phyloP scores from a whole-genome alignment of 2,113 vertebrate genomes.

The Sylvietta virens region DNA sequence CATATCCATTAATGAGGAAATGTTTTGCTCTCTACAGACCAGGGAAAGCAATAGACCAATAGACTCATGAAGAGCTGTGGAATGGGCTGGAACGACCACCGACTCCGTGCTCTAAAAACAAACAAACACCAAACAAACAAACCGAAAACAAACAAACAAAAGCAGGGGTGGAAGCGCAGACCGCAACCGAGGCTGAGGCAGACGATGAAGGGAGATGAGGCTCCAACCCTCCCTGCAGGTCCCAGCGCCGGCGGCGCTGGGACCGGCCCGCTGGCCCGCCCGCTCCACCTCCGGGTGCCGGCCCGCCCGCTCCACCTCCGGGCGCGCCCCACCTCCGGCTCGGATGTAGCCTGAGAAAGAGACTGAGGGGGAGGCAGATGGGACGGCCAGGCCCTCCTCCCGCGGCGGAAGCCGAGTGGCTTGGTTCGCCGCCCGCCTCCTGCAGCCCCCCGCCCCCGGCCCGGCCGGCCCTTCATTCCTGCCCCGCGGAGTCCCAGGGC shows the following conservation, averaged over 20 bases:
- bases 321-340: not conserved
- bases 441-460: not conserved
- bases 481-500: not conserved
- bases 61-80: not conserved
- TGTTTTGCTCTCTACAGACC: not conserved
- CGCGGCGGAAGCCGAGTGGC: not conserved
- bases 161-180: not conserved
- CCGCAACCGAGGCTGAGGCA: no score
- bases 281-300: not conserved
- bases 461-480: no score
- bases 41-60: not conserved
- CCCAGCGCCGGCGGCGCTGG: no score
- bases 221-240: no score
- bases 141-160: not conserved
- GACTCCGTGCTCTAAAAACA: not conserved
- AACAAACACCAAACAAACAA: not conserved
- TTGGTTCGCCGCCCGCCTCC: not conserved
- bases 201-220: no score
- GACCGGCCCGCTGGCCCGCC: not conserved
- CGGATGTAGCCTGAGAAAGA: not conserved
- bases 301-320: no score
- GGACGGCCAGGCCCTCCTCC: not conserved
- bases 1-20: not conserved
- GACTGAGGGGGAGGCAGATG: no score
- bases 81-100: not conserved